Evolutionary conservation across 2,797 vertebrate genomes (phyloP).

Genomic region (Melopsittacus undulatus): DNA sequence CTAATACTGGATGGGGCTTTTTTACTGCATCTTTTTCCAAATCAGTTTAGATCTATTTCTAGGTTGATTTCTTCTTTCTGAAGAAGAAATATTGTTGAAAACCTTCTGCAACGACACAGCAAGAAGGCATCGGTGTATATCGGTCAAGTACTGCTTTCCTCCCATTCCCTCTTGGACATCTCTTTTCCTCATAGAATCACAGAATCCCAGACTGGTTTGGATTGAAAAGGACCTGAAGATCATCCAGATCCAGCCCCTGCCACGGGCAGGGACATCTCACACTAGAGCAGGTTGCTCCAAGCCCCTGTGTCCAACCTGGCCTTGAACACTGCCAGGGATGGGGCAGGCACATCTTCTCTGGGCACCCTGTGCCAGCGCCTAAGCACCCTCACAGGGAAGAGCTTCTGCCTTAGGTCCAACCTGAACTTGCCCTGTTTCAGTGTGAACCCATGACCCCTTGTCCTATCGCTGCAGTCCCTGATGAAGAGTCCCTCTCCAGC

Average conservation of each 20-base stretch:
- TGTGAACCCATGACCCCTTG: too few relatives aligned
- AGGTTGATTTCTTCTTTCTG: neutral
- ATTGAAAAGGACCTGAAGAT: neutral
- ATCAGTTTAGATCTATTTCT: neutral
- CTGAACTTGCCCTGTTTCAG: too few relatives aligned
- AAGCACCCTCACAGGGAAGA: too few relatives aligned
- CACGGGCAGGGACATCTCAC: neutral
- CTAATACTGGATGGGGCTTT: fast-evolving
- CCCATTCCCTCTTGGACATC: neutral
- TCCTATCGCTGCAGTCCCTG: too few relatives aligned
- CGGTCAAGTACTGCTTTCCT: neutral
- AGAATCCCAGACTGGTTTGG: neutral
- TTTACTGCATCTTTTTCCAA: neutral
- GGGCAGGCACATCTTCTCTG: too few relatives aligned
- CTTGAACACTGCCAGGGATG: neutral
- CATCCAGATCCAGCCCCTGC: neutral
- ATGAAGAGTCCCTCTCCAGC: too few relatives aligned
- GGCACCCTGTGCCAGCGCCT: too few relatives aligned
- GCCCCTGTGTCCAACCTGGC: neutral
- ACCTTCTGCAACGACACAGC: neutral
- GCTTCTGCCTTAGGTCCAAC: too few relatives aligned
- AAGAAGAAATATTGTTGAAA: neutral
- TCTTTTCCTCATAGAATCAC: neutral
- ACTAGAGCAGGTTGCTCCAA: neutral
- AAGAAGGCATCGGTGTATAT: neutral